phyloP scores from a whole-genome alignment of 2,113 vertebrate genomes.

The Oryzias celebensis region DNA sequence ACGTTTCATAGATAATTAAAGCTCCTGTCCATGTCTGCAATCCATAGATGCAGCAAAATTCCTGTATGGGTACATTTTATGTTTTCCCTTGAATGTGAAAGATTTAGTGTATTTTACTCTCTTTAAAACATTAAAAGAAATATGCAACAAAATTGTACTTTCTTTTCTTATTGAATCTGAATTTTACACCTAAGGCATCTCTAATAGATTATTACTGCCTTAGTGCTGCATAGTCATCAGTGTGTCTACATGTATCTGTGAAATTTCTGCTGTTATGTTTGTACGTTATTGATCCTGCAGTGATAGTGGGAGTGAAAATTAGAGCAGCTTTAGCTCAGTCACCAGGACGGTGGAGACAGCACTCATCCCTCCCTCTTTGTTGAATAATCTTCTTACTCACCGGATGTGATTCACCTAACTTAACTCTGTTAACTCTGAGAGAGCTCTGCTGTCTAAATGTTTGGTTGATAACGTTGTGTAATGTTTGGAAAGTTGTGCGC shows the following conservation, averaged over 20 bases:
- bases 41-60: no score
- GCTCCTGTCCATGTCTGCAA: not conserved
- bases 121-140: not conserved
- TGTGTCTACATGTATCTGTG: slow-evolving; percentile 11
- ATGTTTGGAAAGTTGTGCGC: slow-evolving; percentile 61
- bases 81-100: no score
- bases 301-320: slow-evolving; percentile 43
- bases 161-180: not conserved
- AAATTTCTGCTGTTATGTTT: slow-evolving; percentile 23
- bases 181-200: not conserved
- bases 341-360: slow-evolving; percentile 28
- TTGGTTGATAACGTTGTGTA: slow-evolving; percentile 61
- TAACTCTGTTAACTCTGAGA: slow-evolving; percentile 43
- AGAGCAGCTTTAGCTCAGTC: slow-evolving; percentile 32
- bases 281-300: slow-evolving; percentile 32
- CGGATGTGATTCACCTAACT: slow-evolving; percentile 73
- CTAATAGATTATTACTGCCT: not conserved
- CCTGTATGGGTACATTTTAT: no score
- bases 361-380: slow-evolving; percentile 25
- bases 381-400: slow-evolving; percentile 73
- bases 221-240: slow-evolving; percentile 3
- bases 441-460: slow-evolving; percentile 66
- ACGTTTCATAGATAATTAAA: not conserved
- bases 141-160: not conserved
- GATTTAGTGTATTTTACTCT: not conserved